Evolutionary conservation across 2,113 vertebrate genomes (phyloP), one percentile per base, ranked within the genome.

Genomic region (Tamias sibiricus): DNA sequence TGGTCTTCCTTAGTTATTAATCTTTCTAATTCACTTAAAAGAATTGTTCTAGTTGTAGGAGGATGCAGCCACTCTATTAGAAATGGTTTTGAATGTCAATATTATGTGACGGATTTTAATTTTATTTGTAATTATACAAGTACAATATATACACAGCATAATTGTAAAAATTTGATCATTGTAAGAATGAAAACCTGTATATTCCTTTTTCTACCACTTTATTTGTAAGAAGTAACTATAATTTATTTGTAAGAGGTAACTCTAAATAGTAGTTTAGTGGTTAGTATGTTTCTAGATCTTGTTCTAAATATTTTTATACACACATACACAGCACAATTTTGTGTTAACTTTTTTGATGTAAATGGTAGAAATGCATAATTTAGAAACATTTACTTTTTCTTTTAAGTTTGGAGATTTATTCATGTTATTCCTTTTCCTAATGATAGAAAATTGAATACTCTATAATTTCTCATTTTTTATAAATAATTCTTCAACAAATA

Each of bases 381-480:
- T 82, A 57, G 13, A 0, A 54, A 11, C 59, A 28, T 28, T 62
- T 62, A 81, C 16, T 54, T 62, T 7, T 28, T 66, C 42, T 66
- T 81, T 82, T 69, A 57, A 32, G 20, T 22, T 68, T 87, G 68
- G 68, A 82, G 10, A 40, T 75, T 75, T 59, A 22, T 16, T 6
- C 12, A 42, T 40, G 24, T 26, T 16, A 37, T 54, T 32, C 20
- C 81, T 57, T 82, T 66, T 30, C 44, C 59, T 72, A 81, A 10
- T 62, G 26, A 62, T 62, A 62, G 24, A 62, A 62, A 62, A 62
- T 62, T 9, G 59, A 62, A 62, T 62, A 26, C 8, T 24, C 57
- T 59, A 57, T 57, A 59, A 35, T 68, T 44, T 91, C 64, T 81
- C 69, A 92, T 35, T 92, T 92, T 83, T 88, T 22, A 76, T 75